Evolutionary conservation across 2,797 vertebrate species (phyloP), one percentile per base, ranked within the genome.

Genomic region (Siniperca obscura): DNA sequence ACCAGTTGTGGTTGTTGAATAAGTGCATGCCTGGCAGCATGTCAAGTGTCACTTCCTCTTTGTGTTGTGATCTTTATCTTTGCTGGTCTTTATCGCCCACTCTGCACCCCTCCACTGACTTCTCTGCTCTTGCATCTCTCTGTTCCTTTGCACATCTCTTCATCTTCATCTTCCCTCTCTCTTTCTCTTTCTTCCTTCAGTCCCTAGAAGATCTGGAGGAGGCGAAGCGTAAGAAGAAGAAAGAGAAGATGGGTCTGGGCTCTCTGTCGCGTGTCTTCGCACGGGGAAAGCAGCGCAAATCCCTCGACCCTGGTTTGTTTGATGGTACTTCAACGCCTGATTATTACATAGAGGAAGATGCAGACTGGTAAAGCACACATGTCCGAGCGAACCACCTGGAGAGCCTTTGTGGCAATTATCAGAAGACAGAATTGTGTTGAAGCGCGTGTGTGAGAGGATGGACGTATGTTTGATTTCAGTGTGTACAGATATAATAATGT

Each of bases 321-420:
- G 98, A 99, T 88, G 98, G 98, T 97, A 99, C 97, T 87, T 95
- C 93, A 89, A 95, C 98, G 91, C 97, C 98, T 17, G 98, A 99
- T 95, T 99, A 98, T 96, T 99, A 99, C 95, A 99, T 99, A 95
- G 98, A 99, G 95, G 98, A 99, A 94, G 98, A 99, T 36, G 98
- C 97, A 89, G 98, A 99, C 97, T 99, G 98, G 98, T 99, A 98
- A 97, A 95, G 85, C 89, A 91, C 86, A 91, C 81, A 71, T 34
- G 85, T 82, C 83, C 76, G 61, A 87, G 79, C 76, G 70, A 90
- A 78, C 75, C 82, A 76, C 74, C 89, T 56, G 89, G 69, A 83
- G 81, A 91, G 83, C 84, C 84, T 75, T 60, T 84, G 76, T 86
- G 85, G 81, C 88, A 60, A 1, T 88, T 84, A 76, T 89, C 72